Evolutionary conservation across 1,140 invertebrate species (phyloP), one percentile per base, ranked within the genome.

Genomic region (Bombus pascuorum): DNA sequence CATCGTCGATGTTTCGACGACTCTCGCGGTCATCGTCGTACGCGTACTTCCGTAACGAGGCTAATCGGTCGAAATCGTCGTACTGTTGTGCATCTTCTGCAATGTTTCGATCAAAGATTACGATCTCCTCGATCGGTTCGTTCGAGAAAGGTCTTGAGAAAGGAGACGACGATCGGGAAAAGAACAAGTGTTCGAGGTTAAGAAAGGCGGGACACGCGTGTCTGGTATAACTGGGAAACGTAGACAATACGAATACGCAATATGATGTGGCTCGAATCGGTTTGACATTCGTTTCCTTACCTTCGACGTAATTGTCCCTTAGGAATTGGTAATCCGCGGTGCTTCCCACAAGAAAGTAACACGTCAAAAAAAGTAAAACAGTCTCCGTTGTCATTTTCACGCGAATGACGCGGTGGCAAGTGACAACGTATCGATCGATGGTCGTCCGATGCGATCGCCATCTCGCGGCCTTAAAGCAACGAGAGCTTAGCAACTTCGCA

Each of bases 1-100:
- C 86, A 39, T 93, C 77, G 5, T 92, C 65, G 1, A 59, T 18
- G 44, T 78, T 79, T 47, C 90, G 92, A 32, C 88, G 91, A 75
- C 87, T 84, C 47, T 88, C 86, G 25, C 77, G 78, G n/a, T 42
- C 18, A 37, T 81, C 59, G n/a, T 22, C 72, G 5, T 77, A 68
- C 3, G 68, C 75, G n/a, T 86, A 83, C 22, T 81, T 42, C 3
- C 81, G 72, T 2, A 92, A 73, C 62, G 88, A 59, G 42, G 74
- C 44, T 1, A 91, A 42, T 28, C 85, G 34, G 77, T 92, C 73
- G 22, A 83, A n/a, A n/a, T 34, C 25, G 6, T 37, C 37, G 9
- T 68, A 59, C 3, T 28, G 59, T n/a, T 9, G 22, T 9, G 32
- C 6, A 1, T 59, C 25, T 28, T 59, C 80, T 76, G 62, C 32